Evolutionary conservation across 2,797 vertebrate species (phyloP).

Genomic region (Spinibarbus caldwelli): DNA sequence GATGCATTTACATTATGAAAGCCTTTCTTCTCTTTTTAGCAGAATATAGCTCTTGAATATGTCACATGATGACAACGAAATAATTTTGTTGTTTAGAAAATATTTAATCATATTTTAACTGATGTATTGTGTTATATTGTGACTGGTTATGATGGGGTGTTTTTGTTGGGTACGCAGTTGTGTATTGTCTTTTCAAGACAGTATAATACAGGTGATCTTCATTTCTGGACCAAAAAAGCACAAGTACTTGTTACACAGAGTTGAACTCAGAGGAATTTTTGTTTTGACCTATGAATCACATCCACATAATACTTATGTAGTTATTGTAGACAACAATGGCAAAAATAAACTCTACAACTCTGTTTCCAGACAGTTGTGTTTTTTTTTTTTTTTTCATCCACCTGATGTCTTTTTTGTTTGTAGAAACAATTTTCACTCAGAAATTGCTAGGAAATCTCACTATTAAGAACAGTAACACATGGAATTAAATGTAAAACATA

Average conservation of each 20-base stretch:
- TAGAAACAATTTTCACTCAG: neutral
- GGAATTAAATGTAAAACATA: neutral
- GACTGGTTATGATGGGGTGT: neutral
- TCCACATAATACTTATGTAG: neutral
- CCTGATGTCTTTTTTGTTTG: neutral
- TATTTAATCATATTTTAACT: slow-evolving; percentile 37
- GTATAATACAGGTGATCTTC: neutral
- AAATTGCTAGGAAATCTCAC: neutral
- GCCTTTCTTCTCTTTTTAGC: slow-evolving; percentile 27
- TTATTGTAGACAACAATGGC: neutral
- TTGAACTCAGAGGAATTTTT: neutral
- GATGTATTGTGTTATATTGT: slow-evolving; percentile 16
- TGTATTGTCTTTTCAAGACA: neutral
- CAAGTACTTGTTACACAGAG: slow-evolving; percentile 10
- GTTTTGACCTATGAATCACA: neutral
- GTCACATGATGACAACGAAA: neutral
- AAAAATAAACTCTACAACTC: slow-evolving; percentile 26
- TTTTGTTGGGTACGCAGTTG: neutral
- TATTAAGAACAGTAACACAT: neutral
- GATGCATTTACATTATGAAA: slow-evolving; percentile 12
- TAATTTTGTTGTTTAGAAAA: slow-evolving; percentile 8
- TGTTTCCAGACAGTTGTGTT: neutral
- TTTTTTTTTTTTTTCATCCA: neutral
- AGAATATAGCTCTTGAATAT: neutral
- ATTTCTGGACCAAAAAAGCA: neutral